Percentiles rank a stretch among this genome's conserved stretches.
Evolutionary conservation across 1,140 invertebrate genomes (phyloP).

Genomic region (Aphaenogaster rudis): DNA sequence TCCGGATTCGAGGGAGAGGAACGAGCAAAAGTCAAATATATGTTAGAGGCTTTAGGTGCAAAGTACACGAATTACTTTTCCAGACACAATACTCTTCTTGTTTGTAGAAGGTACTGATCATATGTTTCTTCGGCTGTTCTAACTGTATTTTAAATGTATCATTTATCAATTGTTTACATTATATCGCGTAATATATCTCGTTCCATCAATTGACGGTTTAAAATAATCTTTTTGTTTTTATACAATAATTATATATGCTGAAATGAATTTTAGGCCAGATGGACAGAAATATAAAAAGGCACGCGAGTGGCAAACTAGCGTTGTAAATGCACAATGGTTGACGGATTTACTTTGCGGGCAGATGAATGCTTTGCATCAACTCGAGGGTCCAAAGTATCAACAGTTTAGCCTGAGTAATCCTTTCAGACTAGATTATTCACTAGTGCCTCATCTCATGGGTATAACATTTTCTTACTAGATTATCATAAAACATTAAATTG

Average conservation of each 20-base stretch:
- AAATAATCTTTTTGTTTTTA: conserved; percentile 21
- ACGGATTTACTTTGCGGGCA: conserved; percentile 97
- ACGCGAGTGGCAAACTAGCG: conserved; percentile 94
- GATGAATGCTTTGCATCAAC: conserved; percentile 93
- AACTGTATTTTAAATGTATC: conserved; percentile 7
- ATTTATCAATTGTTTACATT: not conserved
- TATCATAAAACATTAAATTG: not conserved
- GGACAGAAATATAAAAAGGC: conserved; percentile 96
- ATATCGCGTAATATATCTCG: not conserved
- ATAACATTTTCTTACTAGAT: conserved; percentile 72
- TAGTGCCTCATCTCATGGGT: conserved; percentile 97
- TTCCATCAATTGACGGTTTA: not conserved
- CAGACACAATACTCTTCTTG: conserved; percentile 91
- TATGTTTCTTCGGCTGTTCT: not conserved
- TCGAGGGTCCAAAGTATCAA: conserved; percentile 95
- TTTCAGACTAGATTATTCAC: conserved; percentile 94
- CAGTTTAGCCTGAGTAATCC: conserved; percentile 93
- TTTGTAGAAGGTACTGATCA: conserved; percentile 87
- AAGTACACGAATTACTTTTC: conserved; percentile 92
- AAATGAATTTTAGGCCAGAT: conserved; percentile 89
- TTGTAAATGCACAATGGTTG: conserved; percentile 97
- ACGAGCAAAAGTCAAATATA: conserved; percentile 91
- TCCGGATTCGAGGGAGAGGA: conserved; percentile 96
- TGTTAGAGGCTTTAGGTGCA: conserved; percentile 95
- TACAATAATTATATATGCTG: not conserved